Percentiles rank a stretch among this genome's conserved stretches.
Evolutionary conservation across 2,888 invertebrate species (phyloP).

Genomic region (Agonum fuliginosum): DNA sequence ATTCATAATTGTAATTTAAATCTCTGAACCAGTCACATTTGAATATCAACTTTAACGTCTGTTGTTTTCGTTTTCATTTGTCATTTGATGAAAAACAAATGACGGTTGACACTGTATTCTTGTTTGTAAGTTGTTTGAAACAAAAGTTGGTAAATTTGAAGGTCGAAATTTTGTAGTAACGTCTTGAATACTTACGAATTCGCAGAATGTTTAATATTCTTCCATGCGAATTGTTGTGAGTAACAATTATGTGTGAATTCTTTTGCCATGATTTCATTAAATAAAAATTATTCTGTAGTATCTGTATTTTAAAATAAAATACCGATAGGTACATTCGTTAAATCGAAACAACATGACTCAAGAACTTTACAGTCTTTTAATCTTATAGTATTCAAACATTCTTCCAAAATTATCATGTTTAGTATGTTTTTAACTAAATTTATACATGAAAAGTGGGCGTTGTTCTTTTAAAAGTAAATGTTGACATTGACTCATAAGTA

Average conservation of each 20-base stretch:
- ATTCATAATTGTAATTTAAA: not conserved
- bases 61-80: not conserved
- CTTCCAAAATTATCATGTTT: no score
- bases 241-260: conserved; percentile 11
- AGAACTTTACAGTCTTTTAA: no score
- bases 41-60: not conserved
- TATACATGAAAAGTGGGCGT: no score
- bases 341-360: no score
- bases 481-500: no score
- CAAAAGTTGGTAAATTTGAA: not conserved
- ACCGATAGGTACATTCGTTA: no score
- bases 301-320: not conserved
- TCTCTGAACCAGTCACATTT: not conserved
- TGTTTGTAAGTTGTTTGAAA: not conserved
- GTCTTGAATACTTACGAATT: not conserved
- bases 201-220: conserved; percentile 5
- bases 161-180: conserved; percentile 7
- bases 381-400: no score
- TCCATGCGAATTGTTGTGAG: not conserved
- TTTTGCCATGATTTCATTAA: conserved; percentile 5
- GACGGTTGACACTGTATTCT: not conserved
- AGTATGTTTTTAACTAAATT: no score
- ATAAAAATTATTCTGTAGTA: no score
- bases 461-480: no score
- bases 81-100: conserved; percentile 11